These are phyloP conservation scores for Odobenus rosmarus DNA, from an alignment of 2,113 vertebrate genomes.

Conservation along the genomic window DNA sequence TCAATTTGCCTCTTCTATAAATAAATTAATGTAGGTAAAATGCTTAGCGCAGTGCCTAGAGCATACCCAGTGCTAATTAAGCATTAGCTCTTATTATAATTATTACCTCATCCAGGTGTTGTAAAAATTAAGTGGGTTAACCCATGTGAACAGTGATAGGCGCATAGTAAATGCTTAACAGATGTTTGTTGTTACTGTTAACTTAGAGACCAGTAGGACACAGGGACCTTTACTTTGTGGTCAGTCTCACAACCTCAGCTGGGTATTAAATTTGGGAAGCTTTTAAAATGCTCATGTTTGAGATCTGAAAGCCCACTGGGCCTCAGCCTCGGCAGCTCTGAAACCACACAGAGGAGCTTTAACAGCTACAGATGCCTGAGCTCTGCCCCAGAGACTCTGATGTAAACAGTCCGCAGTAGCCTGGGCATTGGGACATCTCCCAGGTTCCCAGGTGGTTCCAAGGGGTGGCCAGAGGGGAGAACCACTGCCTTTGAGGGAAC, in stretches of 20 bases:
- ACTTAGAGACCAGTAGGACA: not conserved
- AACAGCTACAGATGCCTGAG: not conserved
- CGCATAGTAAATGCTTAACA: not conserved
- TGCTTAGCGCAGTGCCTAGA: not conserved
- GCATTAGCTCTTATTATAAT: not conserved
- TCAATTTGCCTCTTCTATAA: not conserved
- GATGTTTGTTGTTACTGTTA: too few relatives aligned
- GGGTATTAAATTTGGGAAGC: not conserved
- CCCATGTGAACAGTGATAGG: not conserved
- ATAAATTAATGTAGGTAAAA: not conserved
- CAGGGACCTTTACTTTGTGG: not conserved
- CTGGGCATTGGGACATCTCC: not conserved
- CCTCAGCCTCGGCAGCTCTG: not conserved
- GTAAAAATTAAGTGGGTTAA: not conserved
- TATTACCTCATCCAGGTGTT: not conserved
- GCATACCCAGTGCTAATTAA: not conserved
- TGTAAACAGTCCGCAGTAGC: not conserved
- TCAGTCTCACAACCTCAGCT: not conserved
- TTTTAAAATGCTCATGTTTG: not conserved
- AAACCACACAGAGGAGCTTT: not conserved
- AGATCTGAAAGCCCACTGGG: not conserved
- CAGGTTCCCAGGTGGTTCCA: not conserved
- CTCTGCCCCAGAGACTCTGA: not conserved
- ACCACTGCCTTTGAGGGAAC: not conserved
- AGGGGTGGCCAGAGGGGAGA: not conserved